A percentile compares a stretch with the other conserved stretches of the same genome.
phyloP scores from a whole-genome alignment of 2,797 vertebrate genomes.

The Oreochromis grahami region DNA sequence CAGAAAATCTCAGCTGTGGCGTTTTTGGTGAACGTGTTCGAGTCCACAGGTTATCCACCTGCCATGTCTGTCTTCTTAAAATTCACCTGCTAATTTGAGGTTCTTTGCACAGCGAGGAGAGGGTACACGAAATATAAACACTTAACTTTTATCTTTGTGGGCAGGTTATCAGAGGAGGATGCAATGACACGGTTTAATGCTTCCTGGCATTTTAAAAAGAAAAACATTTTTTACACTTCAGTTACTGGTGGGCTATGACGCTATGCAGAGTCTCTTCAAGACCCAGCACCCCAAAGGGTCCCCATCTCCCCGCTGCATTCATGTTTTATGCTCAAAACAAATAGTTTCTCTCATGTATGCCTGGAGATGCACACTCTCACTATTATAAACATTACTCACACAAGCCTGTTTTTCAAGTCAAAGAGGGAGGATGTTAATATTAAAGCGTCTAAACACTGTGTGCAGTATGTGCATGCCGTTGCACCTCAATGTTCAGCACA shows the following conservation, averaged over 20 bases:
- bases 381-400: not conserved
- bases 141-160: not conserved
- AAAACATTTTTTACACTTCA: not conserved
- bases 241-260: not conserved
- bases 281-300: not conserved
- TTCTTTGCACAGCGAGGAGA: not conserved
- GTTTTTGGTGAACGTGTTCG: not conserved
- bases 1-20: not conserved
- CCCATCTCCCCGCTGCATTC: not conserved
- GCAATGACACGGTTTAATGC: fast-evolving
- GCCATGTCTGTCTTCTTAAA: not conserved
- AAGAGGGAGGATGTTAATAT: not conserved
- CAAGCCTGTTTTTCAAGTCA: fast-evolving
- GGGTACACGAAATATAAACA: no score
- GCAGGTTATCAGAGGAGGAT: not conserved
- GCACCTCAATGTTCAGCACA: not conserved
- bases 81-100: not conserved
- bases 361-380: not conserved
- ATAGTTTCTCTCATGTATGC: not conserved
- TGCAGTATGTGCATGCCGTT: fast-evolving
- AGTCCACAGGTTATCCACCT: not conserved
- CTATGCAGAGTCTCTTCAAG: not conserved
- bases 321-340: not conserved
- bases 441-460: not conserved
- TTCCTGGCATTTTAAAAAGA: not conserved